Evolutionary conservation across 2,113 vertebrate genomes (phyloP), one percentile per base, ranked within the genome.

Genomic region (Eudorcas thomsonii): DNA sequence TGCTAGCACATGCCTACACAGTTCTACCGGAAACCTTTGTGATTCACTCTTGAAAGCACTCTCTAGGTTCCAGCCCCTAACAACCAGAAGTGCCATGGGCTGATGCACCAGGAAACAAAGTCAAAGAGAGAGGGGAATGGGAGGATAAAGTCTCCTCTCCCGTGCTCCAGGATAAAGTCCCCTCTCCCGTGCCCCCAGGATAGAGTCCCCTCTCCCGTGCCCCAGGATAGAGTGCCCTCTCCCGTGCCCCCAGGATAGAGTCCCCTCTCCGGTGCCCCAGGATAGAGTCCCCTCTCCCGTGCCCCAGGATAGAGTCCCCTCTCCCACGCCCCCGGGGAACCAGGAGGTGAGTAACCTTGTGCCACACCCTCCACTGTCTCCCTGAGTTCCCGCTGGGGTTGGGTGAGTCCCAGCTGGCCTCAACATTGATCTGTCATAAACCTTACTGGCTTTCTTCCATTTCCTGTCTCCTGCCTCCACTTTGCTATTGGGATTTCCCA

Each of bases 281-380:
- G 39, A 43, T 43, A 43, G 5, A 43, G 39, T 54, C 54, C 39
- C 39, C 39, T 43, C 39, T 43, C 39, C 43, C 5, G n/a, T 43
- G 43, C 43, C 5, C 43, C 5, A 54, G 52, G 17, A 54, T 54
- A 19, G 6, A 55, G 19, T 55, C 55, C 9, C 21, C 23, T 10
- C 23, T 59, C 23, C 57, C 21, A 48, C 85, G 30, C 12, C 67
- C 36, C 1, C 0, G 0, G 39, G 39, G 28, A 33, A 25, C 0
- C 2, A 10, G 28, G 16, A 36, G 13, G 30, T 8, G 33, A 54
- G 2, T 30, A 83, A 78, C 2, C 45, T 23, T 50, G 39, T 59
- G 19, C 25, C n/a, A 60, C 8, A 10, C 74, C 36, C 36, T 87
- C 14, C 17, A 6, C 30, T 25, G 7, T 88, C 48, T 97, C 54